phyloP scores from a whole-genome alignment of 2,113 vertebrate species.

The Plectropomus leopardus region DNA sequence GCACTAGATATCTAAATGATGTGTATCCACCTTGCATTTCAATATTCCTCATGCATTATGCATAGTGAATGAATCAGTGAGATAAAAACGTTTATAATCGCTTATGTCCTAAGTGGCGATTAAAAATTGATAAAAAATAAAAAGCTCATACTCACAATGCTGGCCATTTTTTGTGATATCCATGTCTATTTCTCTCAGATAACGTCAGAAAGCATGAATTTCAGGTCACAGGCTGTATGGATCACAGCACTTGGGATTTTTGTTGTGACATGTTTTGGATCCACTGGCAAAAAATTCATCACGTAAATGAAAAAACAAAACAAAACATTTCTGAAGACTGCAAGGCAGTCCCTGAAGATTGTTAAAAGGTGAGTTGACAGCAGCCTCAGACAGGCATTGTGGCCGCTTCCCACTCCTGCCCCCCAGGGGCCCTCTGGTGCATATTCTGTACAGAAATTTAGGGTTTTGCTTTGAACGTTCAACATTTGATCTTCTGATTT shows the following conservation, averaged over 20 bases:
- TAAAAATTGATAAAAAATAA: slow-evolving; percentile 23
- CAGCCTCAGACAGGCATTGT: slow-evolving; percentile 11
- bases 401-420: background rate
- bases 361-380: slow-evolving; percentile 18
- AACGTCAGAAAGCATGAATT: background rate
- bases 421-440: background rate
- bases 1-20: background rate
- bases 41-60: slow-evolving; percentile 38
- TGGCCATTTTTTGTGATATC: slow-evolving; percentile 2
- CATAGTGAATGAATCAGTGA: slow-evolving; percentile 37
- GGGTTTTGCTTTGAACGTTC: background rate
- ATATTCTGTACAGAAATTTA: background rate
- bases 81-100: slow-evolving; percentile 29
- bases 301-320: background rate
- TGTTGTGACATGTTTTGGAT: background rate
- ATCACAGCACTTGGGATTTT: background rate
- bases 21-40: slow-evolving; percentile 1
- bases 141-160: slow-evolving; percentile 8
- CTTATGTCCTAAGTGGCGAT: slow-evolving; percentile 20
- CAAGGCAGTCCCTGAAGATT: background rate
- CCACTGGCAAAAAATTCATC: background rate
- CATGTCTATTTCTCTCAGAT: slow-evolving; percentile 4
- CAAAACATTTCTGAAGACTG: background rate
- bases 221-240: background rate
- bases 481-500: background rate